Base-by-base conservation (phyloP, 2,888 invertebrate genomes). In the Atrina japonica region DNA sequence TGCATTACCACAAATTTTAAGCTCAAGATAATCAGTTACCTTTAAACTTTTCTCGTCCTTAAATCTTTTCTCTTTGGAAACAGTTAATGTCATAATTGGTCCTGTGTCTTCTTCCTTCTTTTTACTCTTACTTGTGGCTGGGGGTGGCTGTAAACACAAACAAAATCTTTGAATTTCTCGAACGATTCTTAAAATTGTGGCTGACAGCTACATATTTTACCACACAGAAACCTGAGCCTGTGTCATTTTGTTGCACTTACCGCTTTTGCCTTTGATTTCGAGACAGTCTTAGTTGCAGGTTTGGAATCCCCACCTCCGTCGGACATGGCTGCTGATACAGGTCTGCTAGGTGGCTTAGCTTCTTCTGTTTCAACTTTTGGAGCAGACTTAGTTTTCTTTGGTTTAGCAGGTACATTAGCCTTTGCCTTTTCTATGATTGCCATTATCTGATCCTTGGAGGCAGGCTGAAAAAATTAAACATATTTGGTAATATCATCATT, bases 41-140 rank as follows among this genome's bases (percentile, higher is more conserved):
- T 97, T 97, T 68, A 98, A 92, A 90, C 96, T 96, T 85, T 96
- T 96, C 89, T 99, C 99, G 87, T 99, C 99, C 56, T 96, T 95
- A 53, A 96, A 93, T 64, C 99, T 93, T 89, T 97, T 97, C 89
- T 96, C 96, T 90, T 99, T 99, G 59, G 96, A 92, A 86, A 95
- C 96, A 87, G 96, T 97, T 21, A 94, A 93, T 0, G 94, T 94
- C 53, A 98, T 92, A 2, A 96, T 91, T 0, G 96, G 96, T 0
- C 95, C 93, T 0, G 92, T 93, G 82, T 97, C 97, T 14, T 95
- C 93, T 5, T 95, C 93, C 69, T 96, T 97, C 69, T 97, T 97
- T 9, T 95, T 94, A 85, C 96, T 96, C 18, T 93, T 92, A 67
- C 82, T 83, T 21, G 82, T 27, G 3, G 82, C 66, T 18, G 86